Evolutionary conservation across 2,797 vertebrate species (phyloP), one percentile per base, ranked within the genome.

Genomic region (Rachycentron canadum): DNA sequence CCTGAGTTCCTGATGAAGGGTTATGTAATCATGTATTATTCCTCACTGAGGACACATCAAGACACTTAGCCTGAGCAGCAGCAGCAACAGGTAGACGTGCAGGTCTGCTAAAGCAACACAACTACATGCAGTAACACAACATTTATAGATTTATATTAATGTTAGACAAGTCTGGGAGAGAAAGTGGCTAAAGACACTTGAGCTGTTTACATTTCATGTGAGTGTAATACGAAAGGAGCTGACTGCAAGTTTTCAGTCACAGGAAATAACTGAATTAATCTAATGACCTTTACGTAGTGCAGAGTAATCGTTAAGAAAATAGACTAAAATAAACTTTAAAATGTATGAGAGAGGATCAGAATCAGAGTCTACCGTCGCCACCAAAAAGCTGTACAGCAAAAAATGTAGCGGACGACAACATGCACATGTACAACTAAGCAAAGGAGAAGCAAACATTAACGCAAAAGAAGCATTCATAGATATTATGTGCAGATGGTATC

Each of bases 91-190:
- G 50, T 57, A 28, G 21, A 21, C 28, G 19, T 30, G 34, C 45
- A 61, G 52, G 3, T 40, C 23, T 1, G 4, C 11, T 34, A 25
- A 21, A 28, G 65, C 34, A 63, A 7, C 16, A 40, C 19, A 28
- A 40, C 30, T 21, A n/a, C 70, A n/a, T 84, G 63, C 70, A 64
- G 52, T 50, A 67, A 81, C 67, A 64, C 11, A 53, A 32, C 16
- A 3, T 1, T 28, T n/a, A 7, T 41, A 65, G 17, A 23, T 50
- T 63, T 9, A 17, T 16, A 13, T 47, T 64, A 23, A 21, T 63
- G 47, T 76, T 38, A 8, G 6, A 67, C 45, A 41, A 19, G 49
- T 38, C 45, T 55, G 9, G n/a, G 50, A 66, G 60, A 69, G 66
- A 19, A 16, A 40, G 61, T 1, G 17, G 50, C 16, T 41, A 21